Conservation (phyloP, 1,140 invertebrate species). For the Mya arenaria region DNA sequence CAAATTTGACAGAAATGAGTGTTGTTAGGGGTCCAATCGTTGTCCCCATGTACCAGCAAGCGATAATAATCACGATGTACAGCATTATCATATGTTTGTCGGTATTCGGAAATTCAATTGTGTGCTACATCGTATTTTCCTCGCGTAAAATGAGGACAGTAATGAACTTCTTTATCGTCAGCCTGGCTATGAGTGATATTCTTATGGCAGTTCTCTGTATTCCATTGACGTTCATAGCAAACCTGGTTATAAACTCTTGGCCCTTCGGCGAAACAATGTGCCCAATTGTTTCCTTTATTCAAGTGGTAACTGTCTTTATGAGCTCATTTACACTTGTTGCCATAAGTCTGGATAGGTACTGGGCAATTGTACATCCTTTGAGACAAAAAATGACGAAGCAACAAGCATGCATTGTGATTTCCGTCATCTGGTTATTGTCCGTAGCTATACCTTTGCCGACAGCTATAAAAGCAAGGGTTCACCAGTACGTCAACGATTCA, state of each 20-base stretch:
- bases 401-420: slow-evolving; percentile 87
- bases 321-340: slow-evolving; percentile 96
- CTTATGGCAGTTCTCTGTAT: slow-evolving; percentile 96
- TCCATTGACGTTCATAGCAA: slow-evolving; percentile 95
- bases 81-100: slow-evolving; percentile 70
- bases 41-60: slow-evolving; percentile 65
- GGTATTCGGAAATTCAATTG: slow-evolving; percentile 93
- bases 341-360: slow-evolving; percentile 97
- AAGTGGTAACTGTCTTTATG: slow-evolving; percentile 97
- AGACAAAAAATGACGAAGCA: slow-evolving; percentile 89
- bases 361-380: slow-evolving; percentile 95
- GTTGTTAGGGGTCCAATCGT: slow-evolving; percentile 27
- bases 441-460: slow-evolving; percentile 91
- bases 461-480: slow-evolving; percentile 84
- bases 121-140: slow-evolving; percentile 92
- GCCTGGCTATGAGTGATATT: slow-evolving; percentile 96
- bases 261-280: slow-evolving; percentile 95
- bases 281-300: slow-evolving; percentile 91
- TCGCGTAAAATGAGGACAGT: slow-evolving; percentile 93
- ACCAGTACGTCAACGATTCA: slow-evolving; percentile 64
- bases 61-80: slow-evolving; percentile 75
- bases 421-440: slow-evolving; percentile 89
- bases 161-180: slow-evolving; percentile 98
- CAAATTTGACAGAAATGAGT: slow-evolving; percentile 14
- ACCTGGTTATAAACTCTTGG: slow-evolving; percentile 93